A percentile compares a stretch with the other conserved stretches of the same genome.
Conservation (phyloP, 2,888 invertebrate genomes). For the Agrotis puta region DNA sequence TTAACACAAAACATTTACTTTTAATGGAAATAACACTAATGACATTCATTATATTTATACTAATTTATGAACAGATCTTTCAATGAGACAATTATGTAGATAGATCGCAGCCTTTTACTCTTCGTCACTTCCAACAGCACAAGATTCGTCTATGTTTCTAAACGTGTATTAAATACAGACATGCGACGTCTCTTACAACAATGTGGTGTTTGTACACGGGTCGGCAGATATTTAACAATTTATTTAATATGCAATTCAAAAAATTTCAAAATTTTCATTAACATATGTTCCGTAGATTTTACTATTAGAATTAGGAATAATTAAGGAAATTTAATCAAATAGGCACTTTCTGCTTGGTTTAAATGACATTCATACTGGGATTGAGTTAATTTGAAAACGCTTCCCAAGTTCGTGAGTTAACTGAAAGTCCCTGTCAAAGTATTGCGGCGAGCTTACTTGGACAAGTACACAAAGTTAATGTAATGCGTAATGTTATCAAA, state of each 20-base stretch:
- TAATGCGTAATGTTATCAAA: slow-evolving; percentile 1
- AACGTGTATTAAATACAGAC: slow-evolving; percentile 41
- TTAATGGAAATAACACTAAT: slow-evolving; percentile 85
- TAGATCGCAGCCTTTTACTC: slow-evolving; percentile 54
- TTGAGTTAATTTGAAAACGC: slow-evolving; percentile 2
- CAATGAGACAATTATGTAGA: slow-evolving; percentile 74
- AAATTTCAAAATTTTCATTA: not conserved
- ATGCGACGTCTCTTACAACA: slow-evolving; percentile 15
- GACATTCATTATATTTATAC: slow-evolving; percentile 84
- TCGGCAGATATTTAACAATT: slow-evolving; percentile 3
- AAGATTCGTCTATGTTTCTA: slow-evolving; percentile 28
- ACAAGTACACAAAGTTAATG: slow-evolving; percentile 27
- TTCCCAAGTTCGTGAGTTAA: slow-evolving; percentile 22
- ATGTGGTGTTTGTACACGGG: slow-evolving; percentile 37
- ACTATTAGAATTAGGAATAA: not conserved
- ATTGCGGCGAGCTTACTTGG: slow-evolving; percentile 45
- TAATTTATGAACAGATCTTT: slow-evolving; percentile 82
- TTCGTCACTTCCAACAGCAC: slow-evolving; percentile 10
- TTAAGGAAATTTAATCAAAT: not conserved
- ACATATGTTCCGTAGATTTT: not conserved
- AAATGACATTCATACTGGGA: slow-evolving; percentile 2
- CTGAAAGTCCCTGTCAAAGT: slow-evolving; percentile 34
- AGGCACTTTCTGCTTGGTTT: slow-evolving; percentile 1
- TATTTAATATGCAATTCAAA: not conserved
- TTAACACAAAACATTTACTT: slow-evolving; percentile 81